Evolutionary conservation across 2,888 invertebrate genomes (phyloP), one percentile per base, ranked within the genome.

Genomic region (Emesis furor): DNA sequence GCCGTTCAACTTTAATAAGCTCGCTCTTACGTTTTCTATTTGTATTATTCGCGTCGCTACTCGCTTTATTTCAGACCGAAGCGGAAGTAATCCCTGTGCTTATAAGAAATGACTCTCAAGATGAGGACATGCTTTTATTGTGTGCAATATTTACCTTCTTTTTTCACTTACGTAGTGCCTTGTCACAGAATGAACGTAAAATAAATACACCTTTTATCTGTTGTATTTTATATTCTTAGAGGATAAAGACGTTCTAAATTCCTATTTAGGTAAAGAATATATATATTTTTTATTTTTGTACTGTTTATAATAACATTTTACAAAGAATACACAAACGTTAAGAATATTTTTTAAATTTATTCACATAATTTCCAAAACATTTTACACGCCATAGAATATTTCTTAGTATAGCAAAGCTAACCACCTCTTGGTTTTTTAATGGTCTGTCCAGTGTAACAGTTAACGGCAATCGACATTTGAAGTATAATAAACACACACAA

Each of bases 91-190:
- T 73, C 42, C 39, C 42, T 72, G 55, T 55, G 32, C 73, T 55
- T 55, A 32, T 55, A 51, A 73, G 32, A 55, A 32, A 55, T 73
- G 73, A 35, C 55, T 35, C 73, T 73, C 46, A 55, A 55, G 73
- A 73, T 73, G 67, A 67, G 67, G 73, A 73, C 73, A 73, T 73
- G 67, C 51, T 73, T 35, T 73, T 73, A 73, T 73, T 55, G 73
- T 73, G 55, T 55, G 32, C 55, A 55, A 46, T 46, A 73, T 46
- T 73, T 51, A 72, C 42, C 46, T 32, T 73, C 73, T 30, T n/a
- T 30, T 42, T 73, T 73, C 46, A 73, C 30, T 32, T 73, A 73
- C 73, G 24, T 55, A 14, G 32, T 55, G 14, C 46, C 46, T 46
- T 46, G 42, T 42, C 32, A 46, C 4, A 24, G 42, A 42, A 42